Base-by-base conservation (phyloP, 2,888 invertebrate genomes). In the Trissolcus brochymenae region DNA sequence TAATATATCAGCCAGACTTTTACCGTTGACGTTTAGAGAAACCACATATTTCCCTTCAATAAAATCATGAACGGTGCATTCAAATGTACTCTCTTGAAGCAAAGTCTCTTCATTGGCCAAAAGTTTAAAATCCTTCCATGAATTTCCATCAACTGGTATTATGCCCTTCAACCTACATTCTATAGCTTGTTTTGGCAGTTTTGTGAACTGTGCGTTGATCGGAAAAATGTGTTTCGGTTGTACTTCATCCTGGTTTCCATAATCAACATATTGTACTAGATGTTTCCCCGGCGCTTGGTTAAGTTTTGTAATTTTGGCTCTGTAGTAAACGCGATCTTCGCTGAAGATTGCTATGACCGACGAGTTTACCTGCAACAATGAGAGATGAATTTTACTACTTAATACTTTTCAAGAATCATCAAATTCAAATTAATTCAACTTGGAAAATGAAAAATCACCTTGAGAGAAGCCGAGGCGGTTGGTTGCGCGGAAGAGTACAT, bases 221-320 rank as follows among this genome's bases (percentile, higher is more conserved):
- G 92, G 92, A 92, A 93, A 95, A 21, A 95, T 92, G 81, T 94
- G 93, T 74, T 90, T 91, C 0, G 90, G 90, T 54, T 92, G 91
- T 0, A 95, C 93, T 0, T 92, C 89, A 49, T 93, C 92, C 67
- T 91, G 91, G 83, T 95, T 95, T 2, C 95, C 95, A 82, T 94
- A 95, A 87, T 95, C 95, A 0, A 95, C 91, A 84, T 94, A 95
- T 25, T 92, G 91, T 0, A 95, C 94, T 0, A 19, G 19, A 86
- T 92, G 93, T 81, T 14, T 46, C 4, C 92, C 92, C 0, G 91
- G 91, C 50, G 90, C 88, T 78, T 91, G 91, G 73, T 92, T 91
- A 57, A 90, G 86, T 51, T 91, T 90, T 2, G 92, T 91, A 0
- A 95, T 90, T 41, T 92, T 91, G 0, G 94, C 95, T 59, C 95